Percentiles rank a stretch among this genome's conserved stretches.
phyloP scores from a whole-genome alignment of 2,113 vertebrate species.

The Tetrao urogallus region DNA sequence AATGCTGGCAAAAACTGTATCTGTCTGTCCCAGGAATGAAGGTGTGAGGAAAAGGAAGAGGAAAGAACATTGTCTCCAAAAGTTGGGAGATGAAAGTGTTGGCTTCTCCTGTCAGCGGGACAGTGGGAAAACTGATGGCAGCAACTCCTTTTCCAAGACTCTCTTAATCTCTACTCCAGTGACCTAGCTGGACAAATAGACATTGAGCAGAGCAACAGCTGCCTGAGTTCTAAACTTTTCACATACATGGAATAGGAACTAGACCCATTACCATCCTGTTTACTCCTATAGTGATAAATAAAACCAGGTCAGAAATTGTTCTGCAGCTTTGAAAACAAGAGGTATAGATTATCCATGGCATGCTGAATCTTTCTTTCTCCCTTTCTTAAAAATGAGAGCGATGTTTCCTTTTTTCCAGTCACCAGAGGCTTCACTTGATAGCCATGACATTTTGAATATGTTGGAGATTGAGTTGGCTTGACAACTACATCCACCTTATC shows the following conservation, averaged over 20 bases:
- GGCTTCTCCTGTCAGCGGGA: neutral
- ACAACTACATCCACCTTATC: too few relatives aligned
- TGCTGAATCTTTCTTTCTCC: too few relatives aligned
- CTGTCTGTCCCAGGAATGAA: neutral
- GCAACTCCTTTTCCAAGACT: neutral
- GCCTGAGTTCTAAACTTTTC: neutral
- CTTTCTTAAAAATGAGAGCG: too few relatives aligned
- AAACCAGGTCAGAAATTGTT: neutral
- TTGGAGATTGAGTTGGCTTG: too few relatives aligned
- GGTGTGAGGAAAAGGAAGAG: neutral
- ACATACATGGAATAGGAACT: neutral
- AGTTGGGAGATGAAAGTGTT: neutral
- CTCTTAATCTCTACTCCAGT: neutral
- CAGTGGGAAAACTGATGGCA: neutral
- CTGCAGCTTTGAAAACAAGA: neutral
- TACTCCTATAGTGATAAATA: neutral
- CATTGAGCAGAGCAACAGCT: neutral
- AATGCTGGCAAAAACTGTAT: neutral
- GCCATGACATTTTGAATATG: too few relatives aligned
- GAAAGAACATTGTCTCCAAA: neutral
- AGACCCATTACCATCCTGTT: neutral
- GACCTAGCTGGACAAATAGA: neutral
- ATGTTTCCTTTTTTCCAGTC: too few relatives aligned
- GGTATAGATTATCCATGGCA: neutral
- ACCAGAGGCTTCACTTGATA: too few relatives aligned